Percentiles rank a stretch among this genome's conserved stretches.
Conservation (phyloP, 2,797 vertebrate species). For the Acipenser transmontanus region DNA sequence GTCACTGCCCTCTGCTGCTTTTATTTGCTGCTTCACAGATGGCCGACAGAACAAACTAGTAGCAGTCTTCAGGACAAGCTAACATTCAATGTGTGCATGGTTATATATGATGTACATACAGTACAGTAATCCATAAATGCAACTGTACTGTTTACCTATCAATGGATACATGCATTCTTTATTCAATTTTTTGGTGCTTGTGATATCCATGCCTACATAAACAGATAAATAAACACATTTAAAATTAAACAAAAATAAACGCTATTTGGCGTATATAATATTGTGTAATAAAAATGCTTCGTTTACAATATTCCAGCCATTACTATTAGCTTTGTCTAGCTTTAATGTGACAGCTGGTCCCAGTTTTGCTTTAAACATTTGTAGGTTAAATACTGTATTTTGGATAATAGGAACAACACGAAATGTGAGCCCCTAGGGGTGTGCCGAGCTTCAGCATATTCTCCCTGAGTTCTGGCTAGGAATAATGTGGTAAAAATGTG, state of each 20-base stretch:
- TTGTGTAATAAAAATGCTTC: constrained; percentile 11
- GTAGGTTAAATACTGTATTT: constrained; percentile 46
- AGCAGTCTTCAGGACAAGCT: no score
- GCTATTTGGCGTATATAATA: constrained; percentile 18
- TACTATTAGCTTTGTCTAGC: constrained; percentile 32
- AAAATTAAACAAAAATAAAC: constrained; percentile 4
- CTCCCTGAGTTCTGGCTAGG: constrained; percentile 72
- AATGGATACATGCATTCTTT: no score
- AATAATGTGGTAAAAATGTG: constrained; percentile 75
- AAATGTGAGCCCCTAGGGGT: constrained; percentile 55
- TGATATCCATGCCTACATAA: background rate
- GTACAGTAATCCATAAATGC: no score
- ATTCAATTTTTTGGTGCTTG: background rate
- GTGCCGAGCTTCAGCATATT: constrained; percentile 64
- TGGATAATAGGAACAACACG: constrained; percentile 43
- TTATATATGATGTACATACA: no score
- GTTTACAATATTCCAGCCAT: constrained; percentile 36
- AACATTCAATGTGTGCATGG: no score
- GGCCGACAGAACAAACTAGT: no score
- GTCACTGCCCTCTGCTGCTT: constrained; percentile 30
- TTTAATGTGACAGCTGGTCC: constrained; percentile 45
- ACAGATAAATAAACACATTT: constrained; percentile 15
- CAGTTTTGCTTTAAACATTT: constrained; percentile 39
- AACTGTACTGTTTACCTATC: no score
- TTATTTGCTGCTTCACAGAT: constrained; percentile 19